These are phyloP conservation scores for Melipona quadrifasciata DNA, from an alignment of 1,140 invertebrate genomes.

Conservation along the genomic window DNA sequence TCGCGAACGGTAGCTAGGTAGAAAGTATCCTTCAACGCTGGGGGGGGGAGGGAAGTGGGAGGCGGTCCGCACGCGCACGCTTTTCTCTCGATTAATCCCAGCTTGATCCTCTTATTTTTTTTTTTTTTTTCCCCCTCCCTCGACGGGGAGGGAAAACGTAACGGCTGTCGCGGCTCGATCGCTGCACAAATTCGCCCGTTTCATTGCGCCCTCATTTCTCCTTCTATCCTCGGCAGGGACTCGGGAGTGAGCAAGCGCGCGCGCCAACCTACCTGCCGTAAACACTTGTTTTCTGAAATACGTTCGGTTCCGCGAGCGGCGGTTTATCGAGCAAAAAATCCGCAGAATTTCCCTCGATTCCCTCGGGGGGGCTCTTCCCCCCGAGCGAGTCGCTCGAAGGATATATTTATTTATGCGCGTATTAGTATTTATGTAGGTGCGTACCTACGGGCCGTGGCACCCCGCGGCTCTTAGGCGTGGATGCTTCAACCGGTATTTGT, in stretches of 20 bases:
- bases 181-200: too few species aligned
- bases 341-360: slow-evolving; percentile 45
- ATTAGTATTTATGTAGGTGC: slow-evolving; percentile 64
- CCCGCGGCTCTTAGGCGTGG: slow-evolving; percentile 74
- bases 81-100: slow-evolving; percentile 29
- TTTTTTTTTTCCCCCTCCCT: too few species aligned
- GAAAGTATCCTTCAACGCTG: neutral
- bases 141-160: neutral
- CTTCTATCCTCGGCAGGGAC: neutral
- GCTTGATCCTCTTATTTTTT: neutral
- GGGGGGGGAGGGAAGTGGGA: neutral
- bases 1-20: neutral
- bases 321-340: slow-evolving; percentile 12
- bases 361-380: neutral
- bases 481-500: slow-evolving; percentile 76
- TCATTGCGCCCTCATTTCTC: neutral
- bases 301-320: neutral
- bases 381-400: slow-evolving; percentile 45
- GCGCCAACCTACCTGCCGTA: neutral
- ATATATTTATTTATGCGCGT: slow-evolving; percentile 74
- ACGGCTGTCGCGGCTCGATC: neutral
- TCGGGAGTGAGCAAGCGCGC: neutral
- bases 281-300: slow-evolving; percentile 7
- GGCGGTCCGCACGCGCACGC: neutral
- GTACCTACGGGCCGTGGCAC: slow-evolving; percentile 65